Conservation (phyloP, 2,797 vertebrate species). For the Xenentodon cancila region DNA sequence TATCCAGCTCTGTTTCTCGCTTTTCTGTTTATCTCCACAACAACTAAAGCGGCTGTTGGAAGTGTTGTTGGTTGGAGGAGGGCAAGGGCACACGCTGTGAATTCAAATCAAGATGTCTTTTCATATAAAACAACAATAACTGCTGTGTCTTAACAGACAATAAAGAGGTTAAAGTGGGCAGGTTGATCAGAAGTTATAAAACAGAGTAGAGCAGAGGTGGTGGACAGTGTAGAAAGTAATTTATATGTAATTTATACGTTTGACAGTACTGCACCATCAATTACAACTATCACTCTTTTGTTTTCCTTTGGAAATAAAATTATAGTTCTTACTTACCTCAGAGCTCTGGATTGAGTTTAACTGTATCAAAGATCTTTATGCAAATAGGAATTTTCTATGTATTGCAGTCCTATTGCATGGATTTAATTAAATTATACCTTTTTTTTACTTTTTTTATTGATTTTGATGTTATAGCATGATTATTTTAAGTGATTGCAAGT, state of each 20-base stretch:
- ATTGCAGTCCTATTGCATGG: background rate
- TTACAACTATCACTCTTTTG: too few relatives aligned
- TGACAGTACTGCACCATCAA: background rate
- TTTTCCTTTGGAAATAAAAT: background rate
- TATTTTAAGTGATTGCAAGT: background rate
- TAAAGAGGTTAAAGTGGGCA: background rate
- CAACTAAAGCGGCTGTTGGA: slow-evolving; percentile 36
- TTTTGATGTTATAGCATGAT: background rate
- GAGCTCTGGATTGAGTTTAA: too few relatives aligned
- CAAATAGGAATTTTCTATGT: background rate
- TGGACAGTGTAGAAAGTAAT: background rate
- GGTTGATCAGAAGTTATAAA: background rate
- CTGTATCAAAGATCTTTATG: background rate
- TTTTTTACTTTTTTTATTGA: background rate
- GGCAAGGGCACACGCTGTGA: slow-evolving; percentile 4
- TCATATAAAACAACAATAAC: slow-evolving; percentile 3
- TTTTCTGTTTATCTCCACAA: slow-evolving; percentile 55
- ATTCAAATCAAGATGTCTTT: slow-evolving; percentile 15
- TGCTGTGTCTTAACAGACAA: background rate
- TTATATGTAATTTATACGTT: slow-evolving; percentile 1
- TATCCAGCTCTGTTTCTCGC: slow-evolving; percentile 39
- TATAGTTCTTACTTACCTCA: background rate
- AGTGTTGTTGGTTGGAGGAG: slow-evolving; percentile 14
- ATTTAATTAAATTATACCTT: background rate
- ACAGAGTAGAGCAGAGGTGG: slow-evolving; percentile 2